Base-by-base conservation (phyloP, 2,888 invertebrate genomes). In the Tyria jacobaeae region DNA sequence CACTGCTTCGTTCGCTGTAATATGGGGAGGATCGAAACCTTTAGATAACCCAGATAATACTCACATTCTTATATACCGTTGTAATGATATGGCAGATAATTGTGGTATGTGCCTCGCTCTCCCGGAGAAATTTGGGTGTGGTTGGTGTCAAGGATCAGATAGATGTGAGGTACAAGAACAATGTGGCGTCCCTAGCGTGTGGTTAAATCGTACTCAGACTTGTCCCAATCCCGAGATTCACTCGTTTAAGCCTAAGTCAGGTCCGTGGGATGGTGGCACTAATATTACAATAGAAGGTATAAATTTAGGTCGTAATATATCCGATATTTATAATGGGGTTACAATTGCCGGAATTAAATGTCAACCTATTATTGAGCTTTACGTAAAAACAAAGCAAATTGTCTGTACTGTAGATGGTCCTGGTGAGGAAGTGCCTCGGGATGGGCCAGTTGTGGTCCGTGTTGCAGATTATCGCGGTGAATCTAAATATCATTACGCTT, bases 31-130 rank as follows among this genome's bases (percentile, higher is more conserved):
- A 21, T 97, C 97, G 10, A 98, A 98, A 84, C 98, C 99, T 12
- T 95, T 99, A 78, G 99, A 99, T 92, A 99, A 99, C 94, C 99
- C 99, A 5, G 97, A 98, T 90, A 97, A 98, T 89, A 97, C 99
- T 83, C 98, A 98, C 93, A 98, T 98, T 85, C 96, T 98, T 58
- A 98, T 98, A 83, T 98, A 98, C 90, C 96, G 98, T 63, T 99
- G 99, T 91, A 97, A 97, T 65, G 97, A 97, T 87, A 98, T 99
- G 98, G 99, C 99, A 4, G 97, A 98, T 87, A 99, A 99, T 89
- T 99, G 99, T 91, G 99, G 99, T 4, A 97, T 98, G 95, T 99
- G 99, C 88, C 94, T 99, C 80, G 98, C 98, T 31, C 94, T 98
- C 66, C 96, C 97, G 4, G 97, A 97, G 81, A 98, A 98, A 86